Conservation (phyloP, 2,797 vertebrate genomes). For the Acrossocheilus wenchowensis region DNA sequence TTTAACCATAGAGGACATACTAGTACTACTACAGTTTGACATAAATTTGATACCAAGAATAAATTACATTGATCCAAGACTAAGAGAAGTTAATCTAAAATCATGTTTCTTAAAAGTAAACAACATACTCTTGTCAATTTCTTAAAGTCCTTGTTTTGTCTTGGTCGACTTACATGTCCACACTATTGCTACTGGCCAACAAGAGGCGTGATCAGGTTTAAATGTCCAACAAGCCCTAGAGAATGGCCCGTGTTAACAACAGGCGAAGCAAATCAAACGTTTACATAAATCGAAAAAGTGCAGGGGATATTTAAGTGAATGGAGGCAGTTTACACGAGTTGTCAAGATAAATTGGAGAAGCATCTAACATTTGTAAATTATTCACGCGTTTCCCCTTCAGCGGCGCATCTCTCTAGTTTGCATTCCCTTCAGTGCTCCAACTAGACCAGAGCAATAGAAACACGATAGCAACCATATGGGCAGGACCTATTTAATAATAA, state of each 20-base stretch:
- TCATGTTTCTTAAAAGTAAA: conserved; percentile 1
- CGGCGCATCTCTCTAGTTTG: conserved; percentile 42
- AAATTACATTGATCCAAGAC: background rate
- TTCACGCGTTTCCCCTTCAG: conserved; percentile 58
- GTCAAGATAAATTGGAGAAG: conserved; percentile 25
- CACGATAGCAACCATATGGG: background rate
- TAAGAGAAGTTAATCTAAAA: background rate
- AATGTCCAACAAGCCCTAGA: conserved; percentile 39
- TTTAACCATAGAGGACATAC: background rate
- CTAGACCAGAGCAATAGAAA: conserved; percentile 51
- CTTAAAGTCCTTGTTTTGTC: conserved; percentile 14
- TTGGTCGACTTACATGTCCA: conserved; percentile 24
- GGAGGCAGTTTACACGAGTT: conserved; percentile 26
- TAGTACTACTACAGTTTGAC: background rate
- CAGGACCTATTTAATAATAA: background rate
- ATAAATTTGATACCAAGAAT: background rate
- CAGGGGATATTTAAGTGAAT: conserved; percentile 28
- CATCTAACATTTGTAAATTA: conserved; percentile 63
- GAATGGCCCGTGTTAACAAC: conserved; percentile 15
- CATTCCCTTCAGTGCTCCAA: conserved; percentile 36
- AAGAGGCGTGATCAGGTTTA: conserved; percentile 43
- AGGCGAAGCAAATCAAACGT: background rate
- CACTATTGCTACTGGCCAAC: conserved; percentile 51
- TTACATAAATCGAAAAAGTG: background rate
- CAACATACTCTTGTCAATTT: background rate